Conservation (phyloP, 2,888 invertebrate genomes). For the Cantharis rufa region DNA sequence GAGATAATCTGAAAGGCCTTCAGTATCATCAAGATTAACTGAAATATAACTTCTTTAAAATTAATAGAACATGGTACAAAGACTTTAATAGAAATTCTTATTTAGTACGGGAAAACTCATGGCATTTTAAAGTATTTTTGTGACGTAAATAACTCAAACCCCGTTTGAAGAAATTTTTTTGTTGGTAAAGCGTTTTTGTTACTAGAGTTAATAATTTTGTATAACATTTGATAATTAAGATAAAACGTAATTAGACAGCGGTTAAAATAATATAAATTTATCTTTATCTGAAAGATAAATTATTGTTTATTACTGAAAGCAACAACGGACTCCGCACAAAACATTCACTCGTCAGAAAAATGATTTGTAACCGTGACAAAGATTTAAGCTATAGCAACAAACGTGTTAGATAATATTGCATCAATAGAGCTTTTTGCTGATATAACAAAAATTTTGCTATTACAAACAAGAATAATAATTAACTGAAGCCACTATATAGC, state of each 20-base stretch:
- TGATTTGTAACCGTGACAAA: too few relatives aligned
- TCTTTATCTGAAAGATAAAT: neutral
- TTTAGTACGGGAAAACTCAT: neutral
- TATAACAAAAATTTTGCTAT: too few relatives aligned
- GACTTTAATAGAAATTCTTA: neutral
- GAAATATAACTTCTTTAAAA: neutral
- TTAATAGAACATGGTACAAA: neutral
- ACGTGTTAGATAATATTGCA: too few relatives aligned
- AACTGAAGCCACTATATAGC: too few relatives aligned
- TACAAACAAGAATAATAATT: too few relatives aligned
- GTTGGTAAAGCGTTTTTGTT: neutral
- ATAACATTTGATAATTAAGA: neutral
- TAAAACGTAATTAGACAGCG: neutral
- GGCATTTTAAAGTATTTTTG: neutral
- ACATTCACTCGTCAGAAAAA: too few relatives aligned
- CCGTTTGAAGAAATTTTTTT: neutral
- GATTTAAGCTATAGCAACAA: too few relatives aligned
- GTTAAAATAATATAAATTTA: neutral
- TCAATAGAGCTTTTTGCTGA: too few relatives aligned
- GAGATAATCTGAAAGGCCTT: neutral
- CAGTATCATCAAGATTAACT: neutral
- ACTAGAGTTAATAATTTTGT: neutral
- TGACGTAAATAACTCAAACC: neutral
- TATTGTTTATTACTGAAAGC: neutral
- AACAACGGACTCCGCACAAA: neutral